A percentile compares a stretch with the other conserved stretches of the same genome.
phyloP scores from a whole-genome alignment of 2,888 invertebrate genomes.

The Hedya salicella region DNA sequence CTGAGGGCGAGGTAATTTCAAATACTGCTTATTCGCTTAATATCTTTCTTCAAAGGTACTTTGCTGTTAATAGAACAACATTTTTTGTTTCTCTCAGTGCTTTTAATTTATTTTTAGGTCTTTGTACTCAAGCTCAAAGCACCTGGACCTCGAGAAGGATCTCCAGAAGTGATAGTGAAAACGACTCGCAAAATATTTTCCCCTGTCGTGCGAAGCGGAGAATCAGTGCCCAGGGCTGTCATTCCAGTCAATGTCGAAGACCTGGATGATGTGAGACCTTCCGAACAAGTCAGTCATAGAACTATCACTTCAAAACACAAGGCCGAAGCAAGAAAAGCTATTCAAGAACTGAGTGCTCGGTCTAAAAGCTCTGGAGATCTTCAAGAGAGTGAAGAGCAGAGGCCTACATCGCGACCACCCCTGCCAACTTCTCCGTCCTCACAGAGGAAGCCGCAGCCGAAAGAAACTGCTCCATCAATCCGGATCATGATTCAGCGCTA shows the following conservation, averaged over 20 bases:
- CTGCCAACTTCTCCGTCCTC: conserved; percentile 86
- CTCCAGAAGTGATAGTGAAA: conserved; percentile 90
- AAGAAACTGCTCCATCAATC: conserved; percentile 89
- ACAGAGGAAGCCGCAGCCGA: conserved; percentile 80
- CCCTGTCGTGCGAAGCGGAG: conserved; percentile 86
- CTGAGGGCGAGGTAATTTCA: conserved; percentile 73
- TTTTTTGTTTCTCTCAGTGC: too few relatives aligned
- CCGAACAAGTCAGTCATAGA: conserved; percentile 52
- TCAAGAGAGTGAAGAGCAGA: conserved; percentile 69
- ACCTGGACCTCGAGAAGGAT: conserved; percentile 69
- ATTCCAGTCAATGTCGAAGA: conserved; percentile 78
- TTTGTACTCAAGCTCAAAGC: conserved; percentile 77
- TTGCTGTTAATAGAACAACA: too few relatives aligned
- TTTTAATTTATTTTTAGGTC: conserved; percentile 70
- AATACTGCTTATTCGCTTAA: too few relatives aligned
- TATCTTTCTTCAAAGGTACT: too few relatives aligned
- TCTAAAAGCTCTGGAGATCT: conserved; percentile 72
- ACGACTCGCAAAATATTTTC: conserved; percentile 93
- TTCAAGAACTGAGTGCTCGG: conserved; percentile 56
- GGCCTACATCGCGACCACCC: conserved; percentile 78
- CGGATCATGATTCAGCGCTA: conserved; percentile 89
- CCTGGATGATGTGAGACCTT: conserved; percentile 68
- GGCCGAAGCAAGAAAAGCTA: conserved; percentile 55
- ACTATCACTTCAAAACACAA: conserved; percentile 51
- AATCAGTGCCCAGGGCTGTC: conserved; percentile 80